Conservation (phyloP, 2,797 vertebrate species). For the Propithecus perrieri region DNA sequence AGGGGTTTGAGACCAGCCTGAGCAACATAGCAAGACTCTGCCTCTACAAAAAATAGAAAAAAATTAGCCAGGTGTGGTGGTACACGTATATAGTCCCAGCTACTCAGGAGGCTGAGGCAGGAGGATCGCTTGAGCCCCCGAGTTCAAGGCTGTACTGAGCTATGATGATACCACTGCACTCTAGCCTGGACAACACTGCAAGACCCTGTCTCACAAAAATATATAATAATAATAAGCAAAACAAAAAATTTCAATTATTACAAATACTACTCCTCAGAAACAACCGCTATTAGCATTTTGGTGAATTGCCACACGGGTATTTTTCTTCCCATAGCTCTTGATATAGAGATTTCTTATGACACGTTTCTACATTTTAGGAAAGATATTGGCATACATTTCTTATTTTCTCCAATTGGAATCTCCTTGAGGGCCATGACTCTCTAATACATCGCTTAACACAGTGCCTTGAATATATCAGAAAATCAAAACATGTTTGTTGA, state of each 20-base stretch:
- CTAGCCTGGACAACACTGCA: background rate
- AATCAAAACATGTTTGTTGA: background rate
- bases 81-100: background rate
- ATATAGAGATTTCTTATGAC: background rate
- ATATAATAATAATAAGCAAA: background rate
- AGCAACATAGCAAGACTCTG: background rate
- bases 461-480: background rate
- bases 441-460: background rate
- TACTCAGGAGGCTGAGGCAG: background rate
- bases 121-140: background rate
- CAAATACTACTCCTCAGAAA: background rate
- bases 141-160: too few relatives aligned
- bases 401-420: background rate
- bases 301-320: background rate
- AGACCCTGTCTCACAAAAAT: background rate
- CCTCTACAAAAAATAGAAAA: background rate
- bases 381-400: background rate
- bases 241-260: background rate
- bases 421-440: background rate
- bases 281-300: background rate
- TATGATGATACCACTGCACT: too few relatives aligned
- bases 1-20: background rate
- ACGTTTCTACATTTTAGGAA: background rate
- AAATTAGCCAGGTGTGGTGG: background rate
- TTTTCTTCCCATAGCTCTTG: background rate